phyloP scores from a whole-genome alignment of 2,888 invertebrate genomes.

The Rhagophthalmus giganteus region DNA sequence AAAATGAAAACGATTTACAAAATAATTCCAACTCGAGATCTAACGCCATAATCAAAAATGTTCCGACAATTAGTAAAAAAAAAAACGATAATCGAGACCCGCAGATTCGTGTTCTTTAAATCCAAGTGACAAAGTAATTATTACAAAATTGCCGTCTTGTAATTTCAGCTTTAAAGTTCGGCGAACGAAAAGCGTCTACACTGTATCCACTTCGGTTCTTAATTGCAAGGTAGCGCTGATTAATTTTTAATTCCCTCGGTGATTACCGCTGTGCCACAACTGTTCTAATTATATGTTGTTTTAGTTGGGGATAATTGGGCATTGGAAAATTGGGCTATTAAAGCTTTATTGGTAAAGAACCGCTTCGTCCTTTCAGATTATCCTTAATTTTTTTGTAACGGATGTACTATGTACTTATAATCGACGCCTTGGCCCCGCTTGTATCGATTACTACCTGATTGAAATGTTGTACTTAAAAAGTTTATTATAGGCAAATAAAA shows the following conservation, averaged over 20 bases:
- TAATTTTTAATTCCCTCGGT: constrained; percentile 51
- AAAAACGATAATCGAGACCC: too few species aligned
- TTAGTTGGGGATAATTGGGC: constrained; percentile 35
- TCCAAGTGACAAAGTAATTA: constrained; percentile 43
- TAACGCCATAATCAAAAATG: too few species aligned
- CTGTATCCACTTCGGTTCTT: constrained; percentile 36
- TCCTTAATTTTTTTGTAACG: constrained; percentile 23
- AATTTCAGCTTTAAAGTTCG: constrained; percentile 37
- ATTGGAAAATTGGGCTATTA: constrained; percentile 37
- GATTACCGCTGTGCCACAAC: constrained; percentile 48
- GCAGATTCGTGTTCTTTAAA: constrained; percentile 1
- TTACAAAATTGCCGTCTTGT: constrained; percentile 41
- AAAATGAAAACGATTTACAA: constrained; percentile 20
- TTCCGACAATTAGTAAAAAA: too few species aligned
- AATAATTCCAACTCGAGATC: constrained; percentile 22
- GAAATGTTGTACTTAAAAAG: too few species aligned
- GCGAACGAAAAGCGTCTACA: constrained; percentile 37
- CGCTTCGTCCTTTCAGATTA: constrained; percentile 16
- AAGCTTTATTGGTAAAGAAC: constrained; percentile 24
- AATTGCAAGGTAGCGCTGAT: constrained; percentile 49
- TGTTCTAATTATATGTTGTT: constrained; percentile 49
- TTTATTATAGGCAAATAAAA: constrained; percentile 13
- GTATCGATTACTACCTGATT: constrained; percentile 19
- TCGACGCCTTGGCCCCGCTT: constrained; percentile 14
- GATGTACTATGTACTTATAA: too few species aligned